Evolutionary conservation across 2,797 vertebrate species (phyloP), one percentile per base, ranked within the genome.

Genomic region (Amniataba percoides): DNA sequence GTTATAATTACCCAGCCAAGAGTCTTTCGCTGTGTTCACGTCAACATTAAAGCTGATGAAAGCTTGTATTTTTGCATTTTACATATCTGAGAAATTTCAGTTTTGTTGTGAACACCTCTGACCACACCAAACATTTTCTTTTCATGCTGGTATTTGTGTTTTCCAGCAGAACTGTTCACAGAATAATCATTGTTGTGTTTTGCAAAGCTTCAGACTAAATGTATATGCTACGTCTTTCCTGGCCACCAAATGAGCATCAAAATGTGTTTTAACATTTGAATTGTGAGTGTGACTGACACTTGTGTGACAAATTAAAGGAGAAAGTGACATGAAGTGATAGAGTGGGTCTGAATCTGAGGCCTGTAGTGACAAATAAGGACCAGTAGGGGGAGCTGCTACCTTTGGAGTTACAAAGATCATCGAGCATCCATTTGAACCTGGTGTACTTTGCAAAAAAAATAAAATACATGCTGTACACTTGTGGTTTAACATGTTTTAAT

Each of bases 401-500:
- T 36, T 11, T 1, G 6, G 15, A 63, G 42, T 69, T 56, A 66
- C 15, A 7, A 9, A 21, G 25, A 59, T 11, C 51, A 10, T 40
- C 23, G 23, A 21, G 25, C 16, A 55, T 42, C 9, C 7, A 31
- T 62, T 53, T 31, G 0, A 36, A 42, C 3, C 23, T 34, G 8
- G 8, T 49, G n/a, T 56, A 39, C 53, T 53, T 70, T 66, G 9
- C 27, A 27, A 27, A 27, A 27, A 23, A 0, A 42, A 36, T 7
- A 55, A 52, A 14, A 34, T 21, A 10, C 2, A 74, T 19, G 7
- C 2, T n/a, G 43, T 9, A 57, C 23, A 71, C 3, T 46, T 21
- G 8, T 56, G 16, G 39, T 79, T 73, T 59, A 58, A 34, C 45
- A 69, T 74, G 31, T 74, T 90, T 87, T 91, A 87, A 84, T 92